Base-by-base conservation (phyloP, 2,113 vertebrate genomes). In the Gavialis gangeticus region DNA sequence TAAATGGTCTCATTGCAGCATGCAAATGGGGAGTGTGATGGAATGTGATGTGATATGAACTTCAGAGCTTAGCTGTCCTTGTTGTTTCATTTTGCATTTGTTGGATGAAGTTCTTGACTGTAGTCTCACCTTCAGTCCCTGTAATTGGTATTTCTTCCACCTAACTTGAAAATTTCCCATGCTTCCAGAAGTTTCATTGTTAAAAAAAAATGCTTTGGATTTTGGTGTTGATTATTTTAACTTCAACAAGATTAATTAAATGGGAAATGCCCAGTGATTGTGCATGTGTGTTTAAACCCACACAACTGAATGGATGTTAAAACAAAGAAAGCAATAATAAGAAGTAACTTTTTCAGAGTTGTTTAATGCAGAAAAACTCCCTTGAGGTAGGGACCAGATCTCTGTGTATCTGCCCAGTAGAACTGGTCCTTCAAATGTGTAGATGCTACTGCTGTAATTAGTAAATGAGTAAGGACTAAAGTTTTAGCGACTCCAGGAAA, bases 1-100 rank as follows among this genome's bases (percentile, higher is more conserved):
- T 73, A 73, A 73, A 13, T 73, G 46, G 21, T 15, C 46, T 30
- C 22, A 37, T 22, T 73, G 25, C 30, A 73, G 69, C 12, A 46
- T 75, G 58, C 46, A n/a, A 11, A 54, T 24, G 21, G 30, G 79
- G 25, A 4, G 7, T 88, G 10, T 84, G 62, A 56, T 12, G 46
- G 82, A 54, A 58, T 14, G 24, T 37, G 1, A 1, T n/a, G 9
- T 91, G 78, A 54, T 73, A 4, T 5, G 0, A 55, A 34, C 27
- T 30, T 56, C 83, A 46, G 46, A 46, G 46, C 87, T n/a, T 71
- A 79, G 3, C 22, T 71, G 4, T 37, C 24, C 25, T 46, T 73
- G 22, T 11, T 73, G 7, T 24, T 73, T 46, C 34, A 46, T 46
- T 22, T 19, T 6, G 5, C 7, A 0, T 2, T 0, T 63, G 37